Conservation (phyloP, 2,888 invertebrate genomes). For the Brachyopa scutellaris region DNA sequence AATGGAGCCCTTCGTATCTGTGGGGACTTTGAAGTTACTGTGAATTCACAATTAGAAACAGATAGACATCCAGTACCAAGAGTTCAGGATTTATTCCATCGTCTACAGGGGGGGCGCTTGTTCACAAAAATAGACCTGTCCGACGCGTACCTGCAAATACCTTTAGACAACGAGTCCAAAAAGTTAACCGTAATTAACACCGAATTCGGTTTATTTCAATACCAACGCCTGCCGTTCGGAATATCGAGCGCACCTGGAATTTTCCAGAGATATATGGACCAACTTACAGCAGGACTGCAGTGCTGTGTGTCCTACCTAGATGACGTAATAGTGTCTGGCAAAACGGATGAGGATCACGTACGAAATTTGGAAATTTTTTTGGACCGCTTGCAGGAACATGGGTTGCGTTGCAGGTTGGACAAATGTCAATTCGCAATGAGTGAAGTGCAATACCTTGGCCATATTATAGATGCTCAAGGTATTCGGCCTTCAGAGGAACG, state of each 20-base stretch:
- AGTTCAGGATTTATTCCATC: conserved; percentile 64
- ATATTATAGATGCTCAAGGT: conserved; percentile 48
- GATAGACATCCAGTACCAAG: conserved; percentile 60
- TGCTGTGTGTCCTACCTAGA: conserved; percentile 54
- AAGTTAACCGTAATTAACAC: conserved; percentile 10
- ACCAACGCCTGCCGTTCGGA: conserved; percentile 27
- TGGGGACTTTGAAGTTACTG: background rate
- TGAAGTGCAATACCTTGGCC: conserved; percentile 60
- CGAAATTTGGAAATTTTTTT: background rate
- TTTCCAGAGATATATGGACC: conserved; percentile 54
- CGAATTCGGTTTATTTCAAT: conserved; percentile 2
- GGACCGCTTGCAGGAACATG: background rate
- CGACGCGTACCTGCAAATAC: conserved; percentile 24
- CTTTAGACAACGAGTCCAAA: conserved; percentile 10
- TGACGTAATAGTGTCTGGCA: conserved; percentile 41
- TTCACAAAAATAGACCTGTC: conserved; percentile 66
- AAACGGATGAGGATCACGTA: background rate
- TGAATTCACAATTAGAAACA: conserved; percentile 29
- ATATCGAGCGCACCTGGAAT: conserved; percentile 33
- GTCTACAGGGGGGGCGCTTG: conserved; percentile 57
- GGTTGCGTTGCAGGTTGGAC: conserved; percentile 25
- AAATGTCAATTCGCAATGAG: conserved; percentile 48
- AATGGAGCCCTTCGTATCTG: conserved; percentile 30
- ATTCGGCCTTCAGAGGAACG: conserved; percentile 34
- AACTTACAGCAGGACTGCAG: conserved; percentile 27